phyloP scores from a whole-genome alignment of 1,140 invertebrate species.

The Rhyzopertha dominica region DNA sequence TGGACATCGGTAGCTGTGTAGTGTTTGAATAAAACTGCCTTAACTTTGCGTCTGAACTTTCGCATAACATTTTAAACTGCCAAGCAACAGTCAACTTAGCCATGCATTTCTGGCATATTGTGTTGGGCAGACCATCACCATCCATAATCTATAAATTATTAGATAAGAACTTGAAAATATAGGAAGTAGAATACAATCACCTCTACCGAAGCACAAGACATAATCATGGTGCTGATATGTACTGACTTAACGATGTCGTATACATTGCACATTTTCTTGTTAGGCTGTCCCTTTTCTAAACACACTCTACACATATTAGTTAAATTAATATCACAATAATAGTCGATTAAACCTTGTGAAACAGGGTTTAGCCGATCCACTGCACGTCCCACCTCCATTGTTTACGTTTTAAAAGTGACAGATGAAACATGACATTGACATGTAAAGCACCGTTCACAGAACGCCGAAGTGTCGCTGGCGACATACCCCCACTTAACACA shows the following conservation, averaged over 20 bases:
- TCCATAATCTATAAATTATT: slow-evolving; percentile 41
- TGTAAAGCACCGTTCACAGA: too few species aligned
- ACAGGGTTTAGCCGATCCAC: too few species aligned
- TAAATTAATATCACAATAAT: slow-evolving; percentile 21
- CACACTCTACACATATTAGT: slow-evolving; percentile 21
- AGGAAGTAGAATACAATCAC: slow-evolving; percentile 9
- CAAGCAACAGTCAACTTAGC: slow-evolving; percentile 44
- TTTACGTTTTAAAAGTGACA: too few species aligned
- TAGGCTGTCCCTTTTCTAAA: slow-evolving; percentile 21
- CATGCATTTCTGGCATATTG: slow-evolving; percentile 45
- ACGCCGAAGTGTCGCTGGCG: too few species aligned
- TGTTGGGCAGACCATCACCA: slow-evolving; percentile 46
- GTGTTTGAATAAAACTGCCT: slow-evolving; percentile 25
- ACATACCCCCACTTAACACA: too few species aligned
- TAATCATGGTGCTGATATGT: slow-evolving; percentile 22
- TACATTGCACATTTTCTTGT: slow-evolving; percentile 24
- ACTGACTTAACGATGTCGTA: slow-evolving; percentile 16
- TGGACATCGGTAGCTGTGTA: background rate
- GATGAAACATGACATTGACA: too few species aligned
- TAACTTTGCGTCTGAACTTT: slow-evolving; percentile 43
- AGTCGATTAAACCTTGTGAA: too few species aligned
- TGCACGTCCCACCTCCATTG: too few species aligned
- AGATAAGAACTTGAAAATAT: background rate
- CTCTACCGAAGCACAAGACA: slow-evolving; percentile 27
- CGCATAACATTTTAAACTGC: slow-evolving; percentile 47